Conservation (phyloP, 2,113 vertebrate genomes). For the Benitochromis conjunctus region DNA sequence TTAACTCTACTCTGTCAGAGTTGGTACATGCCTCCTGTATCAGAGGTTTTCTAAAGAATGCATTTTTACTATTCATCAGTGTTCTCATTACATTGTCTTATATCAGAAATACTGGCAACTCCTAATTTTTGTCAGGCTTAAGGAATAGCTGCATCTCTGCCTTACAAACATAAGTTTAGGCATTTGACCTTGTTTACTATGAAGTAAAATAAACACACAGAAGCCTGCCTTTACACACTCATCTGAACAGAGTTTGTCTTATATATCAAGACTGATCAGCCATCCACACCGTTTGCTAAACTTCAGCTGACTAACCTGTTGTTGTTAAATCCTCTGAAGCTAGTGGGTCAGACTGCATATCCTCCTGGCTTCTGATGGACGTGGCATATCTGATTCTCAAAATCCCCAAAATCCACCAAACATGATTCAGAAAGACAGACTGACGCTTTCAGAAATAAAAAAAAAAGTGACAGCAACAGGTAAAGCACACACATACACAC, state of each 20-base stretch:
- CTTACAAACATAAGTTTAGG: background rate
- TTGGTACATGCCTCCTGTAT: background rate
- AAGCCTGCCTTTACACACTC: background rate
- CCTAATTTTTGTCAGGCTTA: background rate
- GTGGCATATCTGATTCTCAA: constrained; percentile 18
- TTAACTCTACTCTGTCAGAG: background rate
- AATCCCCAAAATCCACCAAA: background rate
- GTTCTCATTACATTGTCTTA: background rate
- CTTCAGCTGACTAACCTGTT: constrained; percentile 48
- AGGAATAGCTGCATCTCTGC: background rate
- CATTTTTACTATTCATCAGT: background rate
- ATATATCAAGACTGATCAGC: background rate
- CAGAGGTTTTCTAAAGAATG: background rate
- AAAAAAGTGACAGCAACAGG: background rate
- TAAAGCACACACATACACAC: background rate
- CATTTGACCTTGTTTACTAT: background rate
- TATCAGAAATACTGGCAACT: background rate
- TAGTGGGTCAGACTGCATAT: constrained; percentile 24
- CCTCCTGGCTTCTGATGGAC: constrained; percentile 4
- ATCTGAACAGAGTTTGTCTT: background rate
- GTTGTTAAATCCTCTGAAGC: constrained; percentile 51
- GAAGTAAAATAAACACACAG: background rate
- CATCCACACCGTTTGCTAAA: background rate
- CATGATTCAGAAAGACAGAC: background rate
- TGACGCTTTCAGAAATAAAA: background rate